A percentile compares a stretch with the other conserved stretches of the same genome.
Evolutionary conservation across 2,888 invertebrate species (phyloP).

Genomic region (Spodoptera picta): DNA sequence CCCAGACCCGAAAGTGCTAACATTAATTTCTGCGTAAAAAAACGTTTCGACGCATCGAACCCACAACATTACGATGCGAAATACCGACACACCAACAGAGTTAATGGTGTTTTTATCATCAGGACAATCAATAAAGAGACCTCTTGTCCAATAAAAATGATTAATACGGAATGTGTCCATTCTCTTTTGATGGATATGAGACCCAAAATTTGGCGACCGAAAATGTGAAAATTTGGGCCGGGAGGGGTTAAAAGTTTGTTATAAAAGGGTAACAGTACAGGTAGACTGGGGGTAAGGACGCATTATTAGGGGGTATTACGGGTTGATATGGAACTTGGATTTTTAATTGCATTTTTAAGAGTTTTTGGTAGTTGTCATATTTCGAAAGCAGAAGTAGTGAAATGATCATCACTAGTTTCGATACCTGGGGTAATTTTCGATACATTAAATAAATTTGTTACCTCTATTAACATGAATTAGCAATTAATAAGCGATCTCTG

Average conservation of each 20-base stretch:
- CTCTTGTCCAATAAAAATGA: constrained; percentile 81
- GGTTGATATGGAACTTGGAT: constrained; percentile 17
- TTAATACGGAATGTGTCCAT: constrained; percentile 75
- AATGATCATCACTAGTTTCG: no score
- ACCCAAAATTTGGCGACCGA: constrained; percentile 39
- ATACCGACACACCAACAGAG: constrained; percentile 60
- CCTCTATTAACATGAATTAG: no score
- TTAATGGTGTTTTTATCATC: constrained; percentile 80
- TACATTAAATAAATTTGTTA: no score
- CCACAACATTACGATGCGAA: constrained; percentile 53
- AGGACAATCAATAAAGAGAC: constrained; percentile 76
- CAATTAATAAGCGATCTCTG: no score
- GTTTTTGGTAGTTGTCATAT: no score
- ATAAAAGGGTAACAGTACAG: constrained; percentile 12
- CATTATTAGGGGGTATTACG: constrained; percentile 24
- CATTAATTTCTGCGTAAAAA: constrained; percentile 49
- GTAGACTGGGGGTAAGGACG: constrained; percentile 11
- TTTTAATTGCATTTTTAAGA: not conserved
- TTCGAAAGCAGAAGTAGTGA: no score
- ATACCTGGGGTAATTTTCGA: no score
- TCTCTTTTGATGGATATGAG: constrained; percentile 71
- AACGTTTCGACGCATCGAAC: constrained; percentile 51
- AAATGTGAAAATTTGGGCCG: constrained; percentile 51
- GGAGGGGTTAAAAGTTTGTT: constrained; percentile 32
- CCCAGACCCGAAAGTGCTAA: constrained; percentile 23